Evolutionary conservation across 2,113 vertebrate genomes (phyloP), one percentile per base, ranked within the genome.

Genomic region (Orientallactaga bullata): DNA sequence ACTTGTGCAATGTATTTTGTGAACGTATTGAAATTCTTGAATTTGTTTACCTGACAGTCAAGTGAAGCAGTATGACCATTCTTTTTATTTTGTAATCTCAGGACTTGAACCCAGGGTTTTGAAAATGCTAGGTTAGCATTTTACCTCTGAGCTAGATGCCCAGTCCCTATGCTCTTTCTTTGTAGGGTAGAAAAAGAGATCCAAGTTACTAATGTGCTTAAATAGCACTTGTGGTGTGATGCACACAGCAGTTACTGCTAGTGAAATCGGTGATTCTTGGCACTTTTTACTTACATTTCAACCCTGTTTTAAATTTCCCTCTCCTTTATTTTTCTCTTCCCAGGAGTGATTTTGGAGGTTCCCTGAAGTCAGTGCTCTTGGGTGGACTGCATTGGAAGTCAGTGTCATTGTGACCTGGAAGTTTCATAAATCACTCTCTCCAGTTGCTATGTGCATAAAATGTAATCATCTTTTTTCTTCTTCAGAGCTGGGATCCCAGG

Each of bases 1-100:
- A 65, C 91, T 39, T 85, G 32, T 28, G 20, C 63, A 55, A 47
- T 7, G 20, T 85, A 32, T 47, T 95, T 92, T 69, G 61, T 61
- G 20, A 68, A 76, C 21, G 87, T 84, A 63, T 4, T 84, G 37
- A 6, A 66, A 89, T 10, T 32, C 55, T 93, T 89, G 39, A 55
- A 68, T 85, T 93, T 91, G 69, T 77, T 85, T 91, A 66, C 32
- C 39, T 73, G 65, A 68, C 35, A 83, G 61, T 61, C 82, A 90
- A 88, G 66, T 74, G 20, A 58, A 85, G 76, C 71, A 63, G 37
- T 18, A 88, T 37, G 16, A 10, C 35, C 28, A 26, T 26, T 66
- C 7, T 30, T 21, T 51, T 68, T 66, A 37, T 81, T 39, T 39
- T 32, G 9, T 23, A 20, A 30, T 32, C 28, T 17, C 12, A 23